Evolutionary conservation across 2,113 vertebrate species (phyloP).

Genomic region (Pollimyrus isidori): DNA sequence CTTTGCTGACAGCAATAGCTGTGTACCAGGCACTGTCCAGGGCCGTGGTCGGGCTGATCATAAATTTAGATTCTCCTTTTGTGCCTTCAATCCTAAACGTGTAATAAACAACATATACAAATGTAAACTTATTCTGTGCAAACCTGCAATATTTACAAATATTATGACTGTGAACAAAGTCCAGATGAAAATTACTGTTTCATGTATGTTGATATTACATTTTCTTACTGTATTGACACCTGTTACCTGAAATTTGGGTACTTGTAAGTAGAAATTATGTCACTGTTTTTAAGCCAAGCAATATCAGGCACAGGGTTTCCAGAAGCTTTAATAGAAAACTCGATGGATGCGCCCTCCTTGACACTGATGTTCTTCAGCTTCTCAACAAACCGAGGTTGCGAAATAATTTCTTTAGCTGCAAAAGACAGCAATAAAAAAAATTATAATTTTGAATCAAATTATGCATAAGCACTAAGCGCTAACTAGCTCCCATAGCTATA

Average conservation of each 20-base stretch:
- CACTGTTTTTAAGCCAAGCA: constrained; percentile 71
- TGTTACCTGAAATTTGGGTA: constrained; percentile 10
- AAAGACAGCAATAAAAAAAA: constrained; percentile 13
- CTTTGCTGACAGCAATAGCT: constrained; percentile 94
- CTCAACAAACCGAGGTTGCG: constrained; percentile 82
- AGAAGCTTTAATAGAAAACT: constrained; percentile 84
- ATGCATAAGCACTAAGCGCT: background rate
- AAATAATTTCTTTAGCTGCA: constrained; percentile 83
- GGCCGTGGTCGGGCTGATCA: constrained; percentile 71
- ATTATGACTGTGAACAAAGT: background rate
- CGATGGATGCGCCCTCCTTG: constrained; percentile 80
- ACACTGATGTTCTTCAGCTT: constrained; percentile 85
- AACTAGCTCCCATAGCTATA: background rate
- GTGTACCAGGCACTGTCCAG: constrained; percentile 96
- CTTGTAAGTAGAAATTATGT: background rate
- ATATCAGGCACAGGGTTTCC: constrained; percentile 34
- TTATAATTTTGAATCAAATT: background rate
- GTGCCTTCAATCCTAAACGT: constrained; percentile 80
- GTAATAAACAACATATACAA: background rate
- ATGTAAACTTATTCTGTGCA: background rate
- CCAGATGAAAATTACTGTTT: background rate
- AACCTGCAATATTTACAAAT: background rate
- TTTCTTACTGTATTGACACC: background rate
- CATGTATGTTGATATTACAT: background rate
- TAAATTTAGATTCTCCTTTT: constrained; percentile 83